Base-by-base conservation (phyloP, 2,797 vertebrate species). In the Eutrigla gurnardus region DNA sequence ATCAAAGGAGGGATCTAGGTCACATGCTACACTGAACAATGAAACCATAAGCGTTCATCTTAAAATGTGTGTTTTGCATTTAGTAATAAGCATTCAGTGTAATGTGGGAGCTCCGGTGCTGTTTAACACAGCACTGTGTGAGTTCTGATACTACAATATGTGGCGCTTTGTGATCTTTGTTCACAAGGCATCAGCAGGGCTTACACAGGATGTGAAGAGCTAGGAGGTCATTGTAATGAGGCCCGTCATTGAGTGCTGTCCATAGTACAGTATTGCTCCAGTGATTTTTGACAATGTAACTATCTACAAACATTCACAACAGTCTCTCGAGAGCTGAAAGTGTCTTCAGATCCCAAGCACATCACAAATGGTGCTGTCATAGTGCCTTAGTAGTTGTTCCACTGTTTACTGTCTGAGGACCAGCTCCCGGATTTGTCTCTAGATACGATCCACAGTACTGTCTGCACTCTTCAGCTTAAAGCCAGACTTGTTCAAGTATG, bases 1-100 rank as follows among this genome's bases (percentile, higher is more conserved):
- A 81, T 77, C 67, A 81, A 60, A 80, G 52, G 55, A 47, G 47
- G 33, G 60, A 83, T 77, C 14, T 18, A n/a, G 72, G 43, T 49
- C 67, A 68, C 70, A 80, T 25, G 42, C 47, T 67, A 62, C 70
- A 73, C 46, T 71, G 52, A 80, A 70, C 61, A 83, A 43, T 64
- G 18, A 73, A 64, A 55, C 63, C 50, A 13, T 52, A 39, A 61
- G 47, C 61, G 53, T 75, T 52, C 7, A 32, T 68, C 50, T 65
- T 33, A 61, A 73, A 77, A 47, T 15, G 50, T 5, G 43, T 72
- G 33, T 70, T 73, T 55, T 25, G 13, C 54, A 63, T 79, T 71
- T 52, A 39, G n/a, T 55, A 8, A 71, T 17, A 52, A 25, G 13
- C 10, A n/a, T 50, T 35, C 5, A 9, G 12, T 74, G 9, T 58